phyloP scores from a whole-genome alignment of 2,113 vertebrate species.

The Gnathonemus echidnorhynchus region DNA sequence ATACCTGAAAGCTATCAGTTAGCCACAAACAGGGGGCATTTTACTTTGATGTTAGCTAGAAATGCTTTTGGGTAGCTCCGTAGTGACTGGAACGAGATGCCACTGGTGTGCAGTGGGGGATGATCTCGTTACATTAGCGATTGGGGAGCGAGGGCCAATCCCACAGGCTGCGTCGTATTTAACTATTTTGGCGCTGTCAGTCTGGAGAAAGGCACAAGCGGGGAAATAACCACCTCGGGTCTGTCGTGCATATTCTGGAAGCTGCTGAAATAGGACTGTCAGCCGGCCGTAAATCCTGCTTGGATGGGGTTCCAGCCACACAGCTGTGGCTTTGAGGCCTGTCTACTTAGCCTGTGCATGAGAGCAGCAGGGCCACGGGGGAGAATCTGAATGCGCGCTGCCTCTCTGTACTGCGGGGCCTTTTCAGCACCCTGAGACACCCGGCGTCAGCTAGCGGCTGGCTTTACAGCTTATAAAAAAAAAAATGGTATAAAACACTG shows the following conservation, averaged over 20 bases:
- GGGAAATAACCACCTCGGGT: neutral
- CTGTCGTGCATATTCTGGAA: neutral
- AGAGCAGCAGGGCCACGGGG: neutral
- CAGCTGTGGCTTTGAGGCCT: neutral
- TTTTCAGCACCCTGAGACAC: neutral
- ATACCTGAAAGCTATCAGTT: neutral
- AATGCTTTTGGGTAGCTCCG: neutral
- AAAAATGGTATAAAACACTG: neutral
- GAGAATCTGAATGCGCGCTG: neutral
- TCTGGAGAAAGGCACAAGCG: neutral
- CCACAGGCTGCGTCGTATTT: neutral
- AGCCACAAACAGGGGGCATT: neutral
- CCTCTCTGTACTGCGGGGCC: neutral
- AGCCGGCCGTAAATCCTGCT: neutral
- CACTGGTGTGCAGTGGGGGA: neutral
- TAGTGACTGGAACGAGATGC: neutral
- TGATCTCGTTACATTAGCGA: neutral
- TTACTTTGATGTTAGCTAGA: neutral
- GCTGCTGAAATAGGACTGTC: slow-evolving; percentile 3
- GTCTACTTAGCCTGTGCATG: neutral
- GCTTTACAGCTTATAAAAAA: neutral
- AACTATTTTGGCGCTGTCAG: neutral
- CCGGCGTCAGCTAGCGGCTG: neutral
- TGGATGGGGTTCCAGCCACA: neutral
- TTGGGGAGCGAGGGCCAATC: neutral